A percentile compares a stretch with the other conserved stretches of the same genome.
phyloP scores from a whole-genome alignment of 2,888 invertebrate genomes.

The Calameuta filiformis region DNA sequence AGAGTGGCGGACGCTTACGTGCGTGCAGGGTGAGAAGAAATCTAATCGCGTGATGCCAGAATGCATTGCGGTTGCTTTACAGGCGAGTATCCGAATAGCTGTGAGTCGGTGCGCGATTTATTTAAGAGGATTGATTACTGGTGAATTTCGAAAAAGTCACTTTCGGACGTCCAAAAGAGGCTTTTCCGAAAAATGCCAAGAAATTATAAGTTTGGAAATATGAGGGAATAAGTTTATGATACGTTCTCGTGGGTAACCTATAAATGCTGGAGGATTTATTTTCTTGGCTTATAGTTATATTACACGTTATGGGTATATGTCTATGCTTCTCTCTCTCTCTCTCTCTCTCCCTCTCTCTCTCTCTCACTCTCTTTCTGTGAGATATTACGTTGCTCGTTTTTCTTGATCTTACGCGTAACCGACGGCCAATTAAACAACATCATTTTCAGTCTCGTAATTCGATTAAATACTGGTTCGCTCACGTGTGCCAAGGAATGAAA shows the following conservation, averaged over 20 bases:
- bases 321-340: slow-evolving; percentile 21
- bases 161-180: not conserved
- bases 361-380: slow-evolving; percentile 1
- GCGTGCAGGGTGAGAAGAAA: not conserved
- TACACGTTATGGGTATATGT: not conserved
- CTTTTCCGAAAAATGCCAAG: not conserved
- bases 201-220: not conserved
- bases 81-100: not conserved
- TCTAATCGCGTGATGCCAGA: not conserved
- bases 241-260: not conserved
- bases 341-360: slow-evolving; percentile 10
- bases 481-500: not conserved
- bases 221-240: not conserved
- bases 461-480: not conserved
- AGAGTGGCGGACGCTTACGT: not conserved
- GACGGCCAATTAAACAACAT: not conserved
- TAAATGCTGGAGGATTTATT: not conserved
- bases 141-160: not conserved
- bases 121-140: not conserved
- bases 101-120: not conserved
- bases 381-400: not conserved
- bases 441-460: not conserved
- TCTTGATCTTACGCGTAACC: not conserved
- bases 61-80: not conserved
- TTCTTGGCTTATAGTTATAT: not conserved